Conservation (phyloP, 2,797 vertebrate species). For the Telmatherina bonti region DNA sequence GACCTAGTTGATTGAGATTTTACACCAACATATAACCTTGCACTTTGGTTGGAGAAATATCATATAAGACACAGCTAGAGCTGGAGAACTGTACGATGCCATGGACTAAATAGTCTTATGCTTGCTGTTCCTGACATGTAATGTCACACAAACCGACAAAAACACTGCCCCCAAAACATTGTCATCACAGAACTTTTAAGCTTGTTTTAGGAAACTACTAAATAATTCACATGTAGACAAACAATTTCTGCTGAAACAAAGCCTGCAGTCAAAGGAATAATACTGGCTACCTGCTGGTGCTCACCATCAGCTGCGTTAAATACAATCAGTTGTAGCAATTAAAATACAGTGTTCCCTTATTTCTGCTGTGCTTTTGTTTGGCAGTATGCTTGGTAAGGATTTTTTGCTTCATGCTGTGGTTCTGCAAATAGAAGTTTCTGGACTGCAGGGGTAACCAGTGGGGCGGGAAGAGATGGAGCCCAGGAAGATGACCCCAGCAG, state of each 20-base stretch:
- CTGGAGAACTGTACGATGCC: neutral
- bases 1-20: neutral
- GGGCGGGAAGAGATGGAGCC: constrained; percentile 64
- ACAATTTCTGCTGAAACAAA: constrained; percentile 7
- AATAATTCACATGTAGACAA: neutral
- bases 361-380: constrained; percentile 48
- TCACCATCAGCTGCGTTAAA: constrained; percentile 38
- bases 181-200: neutral
- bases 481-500: constrained; percentile 75
- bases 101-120: neutral
- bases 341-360: constrained; percentile 42
- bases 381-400: constrained; percentile 56
- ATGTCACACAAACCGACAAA: neutral
- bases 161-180: neutral
- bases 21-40: neutral
- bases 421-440: constrained; percentile 75
- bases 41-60: neutral
- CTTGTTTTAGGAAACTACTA: neutral
- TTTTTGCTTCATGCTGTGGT: constrained; percentile 65
- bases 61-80: neutral
- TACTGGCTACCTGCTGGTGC: neutral
- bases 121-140: neutral
- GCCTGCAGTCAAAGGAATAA: constrained; percentile 12
- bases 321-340: constrained; percentile 4
- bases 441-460: constrained; percentile 75